A percentile compares a stretch with the other conserved stretches of the same genome.
Evolutionary conservation across 2,113 vertebrate species (phyloP).

Genomic region (Hydropotes inermis): DNA sequence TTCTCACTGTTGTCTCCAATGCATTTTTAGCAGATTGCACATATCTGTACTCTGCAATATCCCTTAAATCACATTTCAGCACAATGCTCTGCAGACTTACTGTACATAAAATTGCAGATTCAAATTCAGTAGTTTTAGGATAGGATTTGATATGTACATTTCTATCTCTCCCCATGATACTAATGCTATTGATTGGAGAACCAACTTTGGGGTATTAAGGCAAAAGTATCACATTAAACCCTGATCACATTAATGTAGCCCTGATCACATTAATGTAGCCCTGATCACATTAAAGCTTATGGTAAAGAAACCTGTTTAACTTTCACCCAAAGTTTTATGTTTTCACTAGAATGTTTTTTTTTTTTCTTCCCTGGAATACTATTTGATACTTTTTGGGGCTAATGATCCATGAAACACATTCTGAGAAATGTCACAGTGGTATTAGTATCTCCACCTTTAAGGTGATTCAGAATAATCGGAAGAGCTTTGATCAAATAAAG

Average conservation of each 20-base stretch:
- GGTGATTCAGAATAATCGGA: neutral
- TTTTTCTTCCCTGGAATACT: neutral
- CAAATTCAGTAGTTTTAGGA: neutral
- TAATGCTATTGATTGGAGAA: neutral
- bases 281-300: neutral
- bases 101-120: neutral
- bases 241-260: neutral
- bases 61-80: neutral
- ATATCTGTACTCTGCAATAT: neutral
- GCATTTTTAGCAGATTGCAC: neutral
- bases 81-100: neutral
- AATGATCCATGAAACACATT: neutral
- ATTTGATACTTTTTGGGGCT: neutral
- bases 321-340: neutral
- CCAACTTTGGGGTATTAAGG: neutral
- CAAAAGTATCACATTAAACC: neutral
- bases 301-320: neutral
- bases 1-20: neutral
- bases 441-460: neutral
- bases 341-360: neutral
- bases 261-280: neutral
- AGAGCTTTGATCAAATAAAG: neutral
- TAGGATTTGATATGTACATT: neutral
- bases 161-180: neutral
- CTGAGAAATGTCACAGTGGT: neutral